These are phyloP conservation scores for Epirrhoe tristata DNA, from an alignment of 2,888 invertebrate species.

Conservation along the genomic window DNA sequence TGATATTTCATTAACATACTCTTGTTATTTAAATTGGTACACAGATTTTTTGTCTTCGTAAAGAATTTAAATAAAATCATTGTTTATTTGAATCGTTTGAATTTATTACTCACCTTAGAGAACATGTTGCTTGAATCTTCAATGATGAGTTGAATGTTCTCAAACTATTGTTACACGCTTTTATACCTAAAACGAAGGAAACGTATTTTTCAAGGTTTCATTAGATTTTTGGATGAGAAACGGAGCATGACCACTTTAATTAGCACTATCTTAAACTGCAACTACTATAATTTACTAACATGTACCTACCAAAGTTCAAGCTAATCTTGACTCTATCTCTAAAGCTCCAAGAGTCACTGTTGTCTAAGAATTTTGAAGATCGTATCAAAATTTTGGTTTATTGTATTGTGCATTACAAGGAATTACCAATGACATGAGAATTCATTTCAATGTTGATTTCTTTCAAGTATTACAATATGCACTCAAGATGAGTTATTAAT, in stretches of 20 bases:
- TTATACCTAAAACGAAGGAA: slow-evolving; percentile 68
- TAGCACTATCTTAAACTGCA: slow-evolving; percentile 55
- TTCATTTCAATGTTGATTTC: slow-evolving; percentile 32
- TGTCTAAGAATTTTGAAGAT: slow-evolving; percentile 26
- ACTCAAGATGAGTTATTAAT: not conserved
- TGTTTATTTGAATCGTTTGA: not conserved
- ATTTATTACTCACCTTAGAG: slow-evolving; percentile 60
- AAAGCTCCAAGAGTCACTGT: slow-evolving; percentile 9
- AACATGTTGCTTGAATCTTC: slow-evolving; percentile 66
- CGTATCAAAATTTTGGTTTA: slow-evolving; percentile 39
- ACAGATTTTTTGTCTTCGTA: no score
- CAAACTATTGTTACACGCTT: slow-evolving; percentile 63
- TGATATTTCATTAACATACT: no score
- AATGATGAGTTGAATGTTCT: slow-evolving; percentile 64
- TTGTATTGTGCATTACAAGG: slow-evolving; percentile 46
- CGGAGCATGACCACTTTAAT: slow-evolving; percentile 69
- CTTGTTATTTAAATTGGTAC: no score
- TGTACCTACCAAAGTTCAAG: slow-evolving; percentile 29
- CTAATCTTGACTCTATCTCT: slow-evolving; percentile 35
- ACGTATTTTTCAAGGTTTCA: slow-evolving; percentile 64
- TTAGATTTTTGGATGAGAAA: slow-evolving; percentile 63
- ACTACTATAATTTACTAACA: slow-evolving; percentile 47
- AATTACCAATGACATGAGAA: slow-evolving; percentile 47
- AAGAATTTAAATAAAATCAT: not conserved
- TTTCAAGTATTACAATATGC: slow-evolving; percentile 16